These are phyloP conservation scores for Indicator indicator DNA, from an alignment of 2,113 vertebrate genomes.

Conservation along the genomic window DNA sequence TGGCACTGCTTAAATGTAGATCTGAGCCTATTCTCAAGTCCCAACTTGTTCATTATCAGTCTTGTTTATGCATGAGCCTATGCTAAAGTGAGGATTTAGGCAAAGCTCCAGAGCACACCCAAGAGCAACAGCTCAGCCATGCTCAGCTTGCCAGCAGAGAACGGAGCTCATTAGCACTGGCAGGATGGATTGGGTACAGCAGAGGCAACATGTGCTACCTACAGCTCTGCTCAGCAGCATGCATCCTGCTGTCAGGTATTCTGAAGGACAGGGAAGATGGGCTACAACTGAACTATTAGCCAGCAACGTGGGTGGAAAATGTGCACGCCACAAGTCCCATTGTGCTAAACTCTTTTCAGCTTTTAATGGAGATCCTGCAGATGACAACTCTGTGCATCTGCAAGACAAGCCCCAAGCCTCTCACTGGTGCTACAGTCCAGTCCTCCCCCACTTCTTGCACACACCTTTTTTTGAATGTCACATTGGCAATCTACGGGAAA, in stretches of 20 bases:
- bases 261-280: background rate
- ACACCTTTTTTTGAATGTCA: background rate
- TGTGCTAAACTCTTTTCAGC: background rate
- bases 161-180: accelerated
- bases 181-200: background rate
- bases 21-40: constrained; percentile 14
- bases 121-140: background rate
- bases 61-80: constrained; percentile 37
- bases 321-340: background rate
- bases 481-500: background rate
- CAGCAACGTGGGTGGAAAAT: background rate
- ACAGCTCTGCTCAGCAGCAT: background rate
- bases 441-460: background rate
- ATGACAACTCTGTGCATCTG: background rate
- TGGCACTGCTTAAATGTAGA: background rate
- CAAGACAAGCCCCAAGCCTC: background rate
- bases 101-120: constrained; percentile 44
- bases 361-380: background rate
- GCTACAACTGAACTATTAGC: background rate
- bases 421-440: accelerated
- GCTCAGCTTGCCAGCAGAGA: background rate
- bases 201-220: accelerated
- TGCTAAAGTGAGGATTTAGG: constrained; percentile 41
- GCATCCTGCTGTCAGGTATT: accelerated
- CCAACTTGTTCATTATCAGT: constrained; percentile 4